A percentile compares a stretch with the other conserved stretches of the same genome.
Evolutionary conservation across 2,797 vertebrate species (phyloP).

Genomic region (Pipistrellus pygmaeus): DNA sequence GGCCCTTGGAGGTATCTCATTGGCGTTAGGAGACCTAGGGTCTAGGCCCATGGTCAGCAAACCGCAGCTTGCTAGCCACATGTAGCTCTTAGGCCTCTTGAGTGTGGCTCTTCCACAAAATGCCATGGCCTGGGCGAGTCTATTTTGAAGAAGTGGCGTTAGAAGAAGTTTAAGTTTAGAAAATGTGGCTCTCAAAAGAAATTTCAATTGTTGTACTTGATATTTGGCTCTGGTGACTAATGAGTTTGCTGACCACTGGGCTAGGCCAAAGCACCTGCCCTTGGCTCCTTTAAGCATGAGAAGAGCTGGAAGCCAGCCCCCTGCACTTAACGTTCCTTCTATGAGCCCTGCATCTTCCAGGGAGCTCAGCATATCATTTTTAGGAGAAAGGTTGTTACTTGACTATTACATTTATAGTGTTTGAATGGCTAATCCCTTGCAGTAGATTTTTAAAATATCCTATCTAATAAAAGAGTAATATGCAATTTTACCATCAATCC

Average conservation of each 20-base stretch:
- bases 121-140: no score
- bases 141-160: no score
- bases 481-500: no score
- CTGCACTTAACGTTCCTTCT: background rate
- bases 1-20: background rate
- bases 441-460: slow-evolving; percentile 45
- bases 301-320: background rate
- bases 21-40: background rate
- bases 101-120: no score
- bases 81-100: no score
- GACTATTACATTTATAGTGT: slow-evolving; percentile 24
- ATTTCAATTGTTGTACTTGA: no score
- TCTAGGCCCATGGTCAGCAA: background rate
- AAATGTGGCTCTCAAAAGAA: no score
- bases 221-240: no score
- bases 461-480: no score
- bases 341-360: background rate
- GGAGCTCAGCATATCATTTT: slow-evolving; percentile 41
- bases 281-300: background rate
- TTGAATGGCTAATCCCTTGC: slow-evolving; percentile 66
- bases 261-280: background rate
- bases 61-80: no score
- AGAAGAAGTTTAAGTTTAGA: no score
- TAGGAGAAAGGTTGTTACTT: slow-evolving; percentile 55
- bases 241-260: background rate